A percentile compares a stretch with the other conserved stretches of the same genome.
Conservation (phyloP, 2,888 invertebrate genomes). For the Amphipoea oculea region DNA sequence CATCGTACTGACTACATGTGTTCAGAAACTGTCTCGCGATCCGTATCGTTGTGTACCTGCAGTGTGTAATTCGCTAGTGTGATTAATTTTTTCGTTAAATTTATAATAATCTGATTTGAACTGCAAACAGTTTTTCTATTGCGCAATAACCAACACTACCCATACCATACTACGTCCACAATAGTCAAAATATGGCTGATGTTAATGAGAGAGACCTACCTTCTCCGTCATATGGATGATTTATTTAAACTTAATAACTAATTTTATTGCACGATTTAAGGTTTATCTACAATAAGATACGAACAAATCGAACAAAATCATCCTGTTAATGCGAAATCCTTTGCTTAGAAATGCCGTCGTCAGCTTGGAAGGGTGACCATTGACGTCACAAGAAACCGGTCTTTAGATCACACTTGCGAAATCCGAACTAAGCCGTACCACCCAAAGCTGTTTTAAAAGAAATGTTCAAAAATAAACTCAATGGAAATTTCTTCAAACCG, state of each 20-base stretch:
- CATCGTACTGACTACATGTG: neutral
- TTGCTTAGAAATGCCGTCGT: neutral
- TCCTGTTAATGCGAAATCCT: neutral
- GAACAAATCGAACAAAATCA: neutral
- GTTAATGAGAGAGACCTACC: neutral
- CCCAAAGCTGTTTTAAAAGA: slow-evolving; percentile 31
- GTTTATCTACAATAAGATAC: neutral
- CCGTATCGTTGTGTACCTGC: neutral
- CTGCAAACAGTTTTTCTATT: neutral
- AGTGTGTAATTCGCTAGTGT: neutral
- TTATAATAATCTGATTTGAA: neutral
- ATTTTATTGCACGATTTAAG: too few relatives aligned
- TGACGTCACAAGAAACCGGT: slow-evolving; percentile 32
- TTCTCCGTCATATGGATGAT: neutral
- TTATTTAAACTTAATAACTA: too few relatives aligned
- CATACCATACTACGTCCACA: neutral
- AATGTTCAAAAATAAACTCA: slow-evolving; percentile 26
- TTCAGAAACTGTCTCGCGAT: neutral
- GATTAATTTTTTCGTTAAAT: neutral
- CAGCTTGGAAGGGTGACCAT: neutral
- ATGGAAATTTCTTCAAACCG: slow-evolving; percentile 43
- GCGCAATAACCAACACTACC: neutral
- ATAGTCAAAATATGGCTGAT: neutral
- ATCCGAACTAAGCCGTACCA: neutral
- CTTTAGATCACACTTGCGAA: slow-evolving; percentile 1